Conservation (phyloP, 2,797 vertebrate species). For the Euthynnus affinis region DNA sequence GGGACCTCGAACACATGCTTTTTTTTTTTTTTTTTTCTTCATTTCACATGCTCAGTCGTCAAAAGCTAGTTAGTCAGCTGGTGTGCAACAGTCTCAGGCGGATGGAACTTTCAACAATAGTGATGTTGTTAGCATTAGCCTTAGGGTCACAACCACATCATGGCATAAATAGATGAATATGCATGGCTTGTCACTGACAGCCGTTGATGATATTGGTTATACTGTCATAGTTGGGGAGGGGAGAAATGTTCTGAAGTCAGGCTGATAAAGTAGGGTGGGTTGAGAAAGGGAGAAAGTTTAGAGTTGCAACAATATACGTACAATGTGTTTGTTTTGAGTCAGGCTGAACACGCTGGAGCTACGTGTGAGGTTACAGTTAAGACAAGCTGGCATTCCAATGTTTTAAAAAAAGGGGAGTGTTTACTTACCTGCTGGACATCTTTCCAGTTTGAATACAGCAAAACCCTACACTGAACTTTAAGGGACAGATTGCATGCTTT, state of each 20-base stretch:
- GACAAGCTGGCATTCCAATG: conserved; percentile 54
- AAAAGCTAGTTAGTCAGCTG: conserved; percentile 75
- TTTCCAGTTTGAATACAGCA: conserved; percentile 65
- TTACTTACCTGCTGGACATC: conserved; percentile 68
- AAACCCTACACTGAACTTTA: conserved; percentile 78
- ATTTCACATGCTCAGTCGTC: conserved; percentile 65
- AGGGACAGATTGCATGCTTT: conserved; percentile 82
- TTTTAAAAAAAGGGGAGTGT: conserved; percentile 6
- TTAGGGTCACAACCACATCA: conserved; percentile 25
- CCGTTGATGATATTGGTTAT: conserved; percentile 2
- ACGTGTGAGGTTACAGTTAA: conserved; percentile 41
- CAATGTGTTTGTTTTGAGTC: conserved; percentile 14
- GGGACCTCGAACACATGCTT: conserved; percentile 58
- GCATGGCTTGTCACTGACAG: not conserved
- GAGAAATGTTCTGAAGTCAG: conserved; percentile 5
- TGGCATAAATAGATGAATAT: conserved; percentile 44
- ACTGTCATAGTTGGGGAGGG: conserved; percentile 1
- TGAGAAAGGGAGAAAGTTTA: not conserved
- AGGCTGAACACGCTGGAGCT: not conserved
- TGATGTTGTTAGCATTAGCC: conserved; percentile 60
- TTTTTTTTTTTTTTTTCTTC: conserved; percentile 51
- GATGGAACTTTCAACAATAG: conserved; percentile 58
- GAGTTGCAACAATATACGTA: conserved; percentile 2
- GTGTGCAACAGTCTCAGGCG: conserved; percentile 46
- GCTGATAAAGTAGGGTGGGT: conserved; percentile 3